Evolutionary conservation across 92 coral and sea anemone species (phyloP).

Genomic region (Heliopora coerulea): DNA sequence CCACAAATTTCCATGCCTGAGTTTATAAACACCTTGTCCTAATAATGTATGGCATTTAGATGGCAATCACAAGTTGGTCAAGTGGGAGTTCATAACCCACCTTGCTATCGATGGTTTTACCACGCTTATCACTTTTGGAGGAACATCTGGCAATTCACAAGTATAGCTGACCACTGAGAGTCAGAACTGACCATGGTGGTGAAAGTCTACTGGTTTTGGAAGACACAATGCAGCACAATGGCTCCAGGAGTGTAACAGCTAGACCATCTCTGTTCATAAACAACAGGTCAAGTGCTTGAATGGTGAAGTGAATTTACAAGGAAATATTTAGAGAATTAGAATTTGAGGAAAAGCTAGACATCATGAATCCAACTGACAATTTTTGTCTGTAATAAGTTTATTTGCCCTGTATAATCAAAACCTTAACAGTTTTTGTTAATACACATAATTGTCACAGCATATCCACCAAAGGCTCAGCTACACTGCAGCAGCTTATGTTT

Average conservation of each 20-base stretch:
- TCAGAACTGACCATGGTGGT: conserved; percentile 65
- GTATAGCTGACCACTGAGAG: conserved; percentile 35
- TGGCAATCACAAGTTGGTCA: conserved; percentile 39
- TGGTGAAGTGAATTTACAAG: conserved; percentile 54
- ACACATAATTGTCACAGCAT: conserved; percentile 61
- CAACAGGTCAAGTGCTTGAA: conserved; percentile 60
- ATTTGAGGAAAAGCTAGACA: conserved; percentile 44
- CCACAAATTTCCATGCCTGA: conserved; percentile 20
- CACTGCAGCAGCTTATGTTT: conserved; percentile 37
- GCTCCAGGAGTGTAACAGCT: conserved; percentile 50
- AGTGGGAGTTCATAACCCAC: conserved; percentile 41
- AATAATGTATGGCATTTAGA: conserved; percentile 33
- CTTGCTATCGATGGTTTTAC: conserved; percentile 41
- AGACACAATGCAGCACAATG: conserved; percentile 48
- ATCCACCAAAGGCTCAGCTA: conserved; percentile 46
- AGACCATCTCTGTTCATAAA: conserved; percentile 51
- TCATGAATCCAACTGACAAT: conserved; percentile 52
- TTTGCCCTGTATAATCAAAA: conserved; percentile 51
- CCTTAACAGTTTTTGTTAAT: conserved; percentile 44
- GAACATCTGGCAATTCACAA: conserved; percentile 20
- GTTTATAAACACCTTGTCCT: conserved; percentile 31
- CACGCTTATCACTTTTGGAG: conserved; percentile 34
- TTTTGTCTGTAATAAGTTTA: conserved; percentile 59
- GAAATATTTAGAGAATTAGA: conserved; percentile 42
- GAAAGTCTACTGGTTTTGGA: conserved; percentile 59